These are phyloP conservation scores for Botia kubotai DNA, from an alignment of 2,797 vertebrate genomes.

Conservation along the genomic window DNA sequence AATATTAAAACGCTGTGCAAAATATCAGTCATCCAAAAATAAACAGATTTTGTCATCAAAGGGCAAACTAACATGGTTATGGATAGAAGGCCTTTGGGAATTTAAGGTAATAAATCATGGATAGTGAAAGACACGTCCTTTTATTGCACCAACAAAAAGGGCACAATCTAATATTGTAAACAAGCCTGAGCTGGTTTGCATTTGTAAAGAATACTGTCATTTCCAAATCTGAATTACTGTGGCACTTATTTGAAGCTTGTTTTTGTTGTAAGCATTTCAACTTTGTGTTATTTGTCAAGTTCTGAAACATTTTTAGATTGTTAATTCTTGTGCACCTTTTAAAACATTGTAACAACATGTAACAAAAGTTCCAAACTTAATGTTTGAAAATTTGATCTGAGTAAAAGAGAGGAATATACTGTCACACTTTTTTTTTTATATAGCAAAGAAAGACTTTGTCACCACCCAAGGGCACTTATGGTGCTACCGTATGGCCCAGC, in stretches of 20 bases:
- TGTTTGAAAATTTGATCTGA: background rate
- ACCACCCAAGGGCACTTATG: background rate
- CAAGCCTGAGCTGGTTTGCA: background rate
- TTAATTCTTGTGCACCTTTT: no score
- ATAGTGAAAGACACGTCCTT: background rate
- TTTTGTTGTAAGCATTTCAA: background rate
- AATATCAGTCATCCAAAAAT: conserved; percentile 1
- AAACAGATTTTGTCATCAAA: conserved; percentile 2
- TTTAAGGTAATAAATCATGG: conserved; percentile 40
- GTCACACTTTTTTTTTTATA: no score
- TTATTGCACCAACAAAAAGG: background rate
- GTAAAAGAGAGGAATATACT: background rate
- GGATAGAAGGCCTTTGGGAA: background rate
- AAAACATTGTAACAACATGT: background rate
- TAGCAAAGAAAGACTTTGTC: background rate
- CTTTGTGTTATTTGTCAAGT: background rate
- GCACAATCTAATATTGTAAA: conserved; percentile 11
- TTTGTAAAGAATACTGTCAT: background rate
- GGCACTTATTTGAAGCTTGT: background rate
- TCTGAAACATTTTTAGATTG: background rate
- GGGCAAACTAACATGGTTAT: conserved; percentile 17
- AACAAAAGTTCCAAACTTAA: background rate
- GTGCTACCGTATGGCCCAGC: background rate
- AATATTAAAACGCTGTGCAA: conserved; percentile 33
- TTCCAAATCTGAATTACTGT: background rate